phyloP scores from a whole-genome alignment of 2,797 vertebrate genomes.

The Danio choprae region DNA sequence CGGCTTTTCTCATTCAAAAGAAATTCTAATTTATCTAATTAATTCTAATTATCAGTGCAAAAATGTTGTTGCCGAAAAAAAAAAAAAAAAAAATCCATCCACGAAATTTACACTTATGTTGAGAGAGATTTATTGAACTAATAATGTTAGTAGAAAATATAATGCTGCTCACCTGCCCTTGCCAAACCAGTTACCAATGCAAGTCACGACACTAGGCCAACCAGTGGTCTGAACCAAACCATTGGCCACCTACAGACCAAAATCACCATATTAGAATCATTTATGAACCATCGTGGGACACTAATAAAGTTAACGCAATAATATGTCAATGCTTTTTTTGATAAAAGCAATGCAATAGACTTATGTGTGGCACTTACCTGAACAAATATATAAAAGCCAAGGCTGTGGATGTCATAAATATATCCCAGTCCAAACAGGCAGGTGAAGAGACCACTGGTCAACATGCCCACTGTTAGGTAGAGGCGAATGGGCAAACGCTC shows the following conservation, averaged over 20 bases:
- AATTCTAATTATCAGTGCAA: no score
- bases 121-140: not conserved
- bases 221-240: constrained; percentile 94
- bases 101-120: no score
- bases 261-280: not conserved
- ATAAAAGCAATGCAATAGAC: not conserved
- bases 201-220: constrained; percentile 93
- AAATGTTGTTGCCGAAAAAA: no score
- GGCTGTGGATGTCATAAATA: constrained; percentile 87
- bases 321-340: not conserved
- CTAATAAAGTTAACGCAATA: not conserved
- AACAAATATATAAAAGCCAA: constrained; percentile 85
- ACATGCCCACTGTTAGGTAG: constrained; percentile 91
- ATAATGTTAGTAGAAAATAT: not conserved
- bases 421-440: constrained; percentile 89
- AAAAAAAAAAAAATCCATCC: no score
- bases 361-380: constrained; percentile 35
- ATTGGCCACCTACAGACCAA: constrained; percentile 82
- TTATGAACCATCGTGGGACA: not conserved
- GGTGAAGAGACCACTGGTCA: constrained; percentile 90
- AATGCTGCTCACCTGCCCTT: constrained; percentile 87
- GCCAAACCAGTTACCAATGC: constrained; percentile 95
- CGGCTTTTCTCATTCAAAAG: no score
- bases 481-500: constrained; percentile 94
- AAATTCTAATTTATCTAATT: no score